Conservation (phyloP, 2,797 vertebrate genomes). For the Crocidura indochinensis region DNA sequence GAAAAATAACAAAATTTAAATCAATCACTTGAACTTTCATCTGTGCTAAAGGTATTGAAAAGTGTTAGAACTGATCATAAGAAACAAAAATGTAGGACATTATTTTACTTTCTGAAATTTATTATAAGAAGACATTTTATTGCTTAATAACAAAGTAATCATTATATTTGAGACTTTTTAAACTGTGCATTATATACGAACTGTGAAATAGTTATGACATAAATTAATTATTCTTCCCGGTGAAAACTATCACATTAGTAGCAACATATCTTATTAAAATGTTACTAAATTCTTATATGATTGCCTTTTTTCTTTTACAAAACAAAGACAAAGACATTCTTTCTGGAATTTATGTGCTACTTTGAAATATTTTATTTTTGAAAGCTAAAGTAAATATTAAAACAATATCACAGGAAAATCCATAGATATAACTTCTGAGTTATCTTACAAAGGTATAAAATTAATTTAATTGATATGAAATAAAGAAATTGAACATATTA, state of each 20-base stretch:
- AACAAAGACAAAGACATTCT: background rate
- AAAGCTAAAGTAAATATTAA: slow-evolving; percentile 11
- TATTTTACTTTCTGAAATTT: too few relatives aligned
- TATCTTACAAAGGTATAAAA: background rate
- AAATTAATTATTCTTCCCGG: slow-evolving; percentile 2
- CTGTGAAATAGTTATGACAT: too few relatives aligned
- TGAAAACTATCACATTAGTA: background rate
- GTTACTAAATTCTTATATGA: background rate
- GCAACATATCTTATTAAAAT: background rate
- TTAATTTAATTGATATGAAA: too few relatives aligned
- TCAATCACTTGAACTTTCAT: background rate
- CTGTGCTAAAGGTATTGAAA: slow-evolving; percentile 30
- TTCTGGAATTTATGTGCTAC: background rate
- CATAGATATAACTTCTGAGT: background rate
- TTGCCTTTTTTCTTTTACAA: background rate
- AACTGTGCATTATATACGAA: too few relatives aligned
- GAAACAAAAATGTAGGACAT: too few relatives aligned
- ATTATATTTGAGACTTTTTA: too few relatives aligned
- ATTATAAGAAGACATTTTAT: too few relatives aligned
- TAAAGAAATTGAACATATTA: too few relatives aligned
- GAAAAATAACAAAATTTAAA: background rate
- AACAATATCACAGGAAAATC: background rate
- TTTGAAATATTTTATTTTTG: background rate
- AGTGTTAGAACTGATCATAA: background rate
- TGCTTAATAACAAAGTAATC: too few relatives aligned